These are phyloP conservation scores for Hofmannophila pseudospretella DNA, from an alignment of 2,888 invertebrate species.

Conservation along the genomic window DNA sequence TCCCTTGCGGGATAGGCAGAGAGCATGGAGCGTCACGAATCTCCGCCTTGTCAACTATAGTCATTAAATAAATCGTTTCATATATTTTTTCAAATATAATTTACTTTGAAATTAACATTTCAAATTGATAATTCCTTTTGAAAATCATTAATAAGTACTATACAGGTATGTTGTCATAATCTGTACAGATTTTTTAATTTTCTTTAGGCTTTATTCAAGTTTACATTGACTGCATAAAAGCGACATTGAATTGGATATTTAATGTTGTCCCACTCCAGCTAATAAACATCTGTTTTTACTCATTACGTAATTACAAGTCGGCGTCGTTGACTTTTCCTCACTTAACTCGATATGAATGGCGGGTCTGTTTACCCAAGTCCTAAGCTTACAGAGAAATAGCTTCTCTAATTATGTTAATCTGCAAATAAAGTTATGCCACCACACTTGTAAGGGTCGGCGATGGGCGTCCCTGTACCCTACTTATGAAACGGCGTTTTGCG, in stretches of 20 bases:
- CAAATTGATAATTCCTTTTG: no score
- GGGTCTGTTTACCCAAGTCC: constrained; percentile 41
- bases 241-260: not conserved
- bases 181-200: no score
- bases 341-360: constrained; percentile 22
- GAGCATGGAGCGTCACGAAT: no score
- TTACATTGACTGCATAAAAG: not conserved
- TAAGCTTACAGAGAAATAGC: constrained; percentile 40
- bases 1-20: no score
- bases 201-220: no score
- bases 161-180: no score
- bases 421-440: constrained; percentile 69
- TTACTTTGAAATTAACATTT: no score
- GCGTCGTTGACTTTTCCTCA: constrained; percentile 22
- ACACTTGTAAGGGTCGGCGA: constrained; percentile 54
- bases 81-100: no score
- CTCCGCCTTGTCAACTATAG: no score
- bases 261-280: constrained; percentile 7
- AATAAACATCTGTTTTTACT: constrained; percentile 48
- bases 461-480: constrained; percentile 31
- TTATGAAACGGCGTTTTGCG: constrained; percentile 44
- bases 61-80: no score
- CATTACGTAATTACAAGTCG: constrained; percentile 36
- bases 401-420: constrained; percentile 72
- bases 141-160: no score